A percentile compares a stretch with the other conserved stretches of the same genome.
Evolutionary conservation across 2,888 invertebrate species (phyloP).

Genomic region (Diaperis boleti): DNA sequence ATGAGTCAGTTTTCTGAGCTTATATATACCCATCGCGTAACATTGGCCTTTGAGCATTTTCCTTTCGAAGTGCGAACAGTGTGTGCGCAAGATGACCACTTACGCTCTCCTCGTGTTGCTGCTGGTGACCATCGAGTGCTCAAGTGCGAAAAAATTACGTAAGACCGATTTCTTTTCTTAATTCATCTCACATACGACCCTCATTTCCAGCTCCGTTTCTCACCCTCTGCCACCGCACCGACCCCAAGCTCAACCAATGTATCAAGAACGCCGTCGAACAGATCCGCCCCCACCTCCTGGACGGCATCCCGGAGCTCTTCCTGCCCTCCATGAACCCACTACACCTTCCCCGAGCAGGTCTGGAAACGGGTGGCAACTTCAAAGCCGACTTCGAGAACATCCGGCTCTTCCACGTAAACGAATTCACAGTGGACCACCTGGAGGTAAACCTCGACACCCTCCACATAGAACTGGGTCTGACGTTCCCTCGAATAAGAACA

Average conservation of each 20-base stretch:
- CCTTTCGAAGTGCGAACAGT: constrained; percentile 5
- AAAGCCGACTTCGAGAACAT: constrained; percentile 49
- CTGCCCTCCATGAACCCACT: constrained; percentile 79
- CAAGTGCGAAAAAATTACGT: constrained; percentile 21
- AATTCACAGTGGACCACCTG: constrained; percentile 69
- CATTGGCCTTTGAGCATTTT: constrained; percentile 28
- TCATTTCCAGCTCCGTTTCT: constrained; percentile 73
- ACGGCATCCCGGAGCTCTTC: constrained; percentile 75
- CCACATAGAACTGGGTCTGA: constrained; percentile 69
- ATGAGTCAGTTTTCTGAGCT: constrained; percentile 3
- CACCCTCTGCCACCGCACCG: constrained; percentile 74
- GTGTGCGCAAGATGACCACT: constrained; percentile 11
- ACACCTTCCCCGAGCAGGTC: constrained; percentile 73
- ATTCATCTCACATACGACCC: background rate
- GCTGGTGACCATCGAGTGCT: background rate
- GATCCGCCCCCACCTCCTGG: constrained; percentile 69
- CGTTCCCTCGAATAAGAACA: constrained; percentile 74
- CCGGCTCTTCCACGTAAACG: constrained; percentile 68
- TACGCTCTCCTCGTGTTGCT: constrained; percentile 9
- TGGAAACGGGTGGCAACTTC: constrained; percentile 68
- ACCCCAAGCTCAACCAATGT: constrained; percentile 73
- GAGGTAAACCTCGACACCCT: constrained; percentile 68
- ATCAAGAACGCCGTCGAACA: constrained; percentile 71
- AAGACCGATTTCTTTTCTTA: background rate
- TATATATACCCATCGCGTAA: constrained; percentile 14